Conservation (phyloP, 2,888 invertebrate species). For the Mimumesa dahlbomi region DNA sequence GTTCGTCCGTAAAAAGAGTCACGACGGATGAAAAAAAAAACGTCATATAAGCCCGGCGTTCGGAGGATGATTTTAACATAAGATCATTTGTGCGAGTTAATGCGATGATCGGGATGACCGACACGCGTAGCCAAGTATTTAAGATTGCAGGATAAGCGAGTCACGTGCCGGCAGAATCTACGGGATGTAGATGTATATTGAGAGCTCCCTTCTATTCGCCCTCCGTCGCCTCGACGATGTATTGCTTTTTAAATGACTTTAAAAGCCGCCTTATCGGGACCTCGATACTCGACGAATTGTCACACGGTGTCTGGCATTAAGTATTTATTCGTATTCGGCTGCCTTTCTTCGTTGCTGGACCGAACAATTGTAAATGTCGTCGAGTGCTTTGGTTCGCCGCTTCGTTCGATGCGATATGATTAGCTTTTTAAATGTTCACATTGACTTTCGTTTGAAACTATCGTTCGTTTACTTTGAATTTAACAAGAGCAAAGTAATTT, state of each 20-base stretch:
- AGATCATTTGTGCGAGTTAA: constrained; percentile 72
- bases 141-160: constrained; percentile 75
- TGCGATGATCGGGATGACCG: constrained; percentile 70
- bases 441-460: too few species aligned
- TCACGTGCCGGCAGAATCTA: constrained; percentile 74
- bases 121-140: constrained; percentile 75
- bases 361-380: constrained; percentile 12
- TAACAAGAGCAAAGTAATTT: too few species aligned
- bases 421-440: too few species aligned
- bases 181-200: constrained; percentile 65
- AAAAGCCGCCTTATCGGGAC: constrained; percentile 69
- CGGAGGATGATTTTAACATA: constrained; percentile 20
- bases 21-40: too few species aligned
- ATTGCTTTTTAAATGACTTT: constrained; percentile 77
- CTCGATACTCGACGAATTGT: constrained; percentile 55
- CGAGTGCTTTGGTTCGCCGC: constrained; percentile 19
- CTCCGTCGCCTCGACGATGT: constrained; percentile 60
- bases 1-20: too few species aligned
- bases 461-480: too few species aligned
- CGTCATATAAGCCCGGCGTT: constrained; percentile 22
- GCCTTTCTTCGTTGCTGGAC: constrained; percentile 39
- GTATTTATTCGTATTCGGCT: constrained; percentile 32
- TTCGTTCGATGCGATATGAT: constrained; percentile 8
- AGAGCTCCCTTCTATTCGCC: constrained; percentile 56
- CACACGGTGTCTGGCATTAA: constrained; percentile 25